phyloP scores from a whole-genome alignment of 2,888 invertebrate species.

The Oxytorus armatus region DNA sequence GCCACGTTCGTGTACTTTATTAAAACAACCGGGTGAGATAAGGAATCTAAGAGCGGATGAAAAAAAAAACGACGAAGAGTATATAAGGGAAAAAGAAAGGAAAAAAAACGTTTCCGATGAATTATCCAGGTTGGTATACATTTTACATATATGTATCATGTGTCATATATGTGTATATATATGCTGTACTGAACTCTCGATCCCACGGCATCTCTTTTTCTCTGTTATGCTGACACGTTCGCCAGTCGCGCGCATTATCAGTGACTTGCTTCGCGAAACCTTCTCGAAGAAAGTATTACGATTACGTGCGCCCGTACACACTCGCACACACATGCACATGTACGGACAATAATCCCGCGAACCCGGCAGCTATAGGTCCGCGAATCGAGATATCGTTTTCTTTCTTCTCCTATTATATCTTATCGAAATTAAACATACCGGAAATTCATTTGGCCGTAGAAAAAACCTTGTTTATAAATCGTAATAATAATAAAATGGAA shows the following conservation, averaged over 20 bases:
- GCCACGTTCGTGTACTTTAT: constrained; percentile 71
- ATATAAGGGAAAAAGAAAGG: neutral
- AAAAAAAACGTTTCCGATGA: constrained; percentile 49
- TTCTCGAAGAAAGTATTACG: constrained; percentile 32
- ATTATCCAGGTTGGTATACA: constrained; percentile 50
- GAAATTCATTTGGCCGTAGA: constrained; percentile 8
- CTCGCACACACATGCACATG: neutral
- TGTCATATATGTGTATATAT: neutral
- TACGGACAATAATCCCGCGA: neutral
- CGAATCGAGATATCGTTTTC: neutral
- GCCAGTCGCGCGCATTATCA: constrained; percentile 24
- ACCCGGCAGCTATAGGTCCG: neutral
- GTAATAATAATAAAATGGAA: neutral
- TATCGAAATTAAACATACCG: constrained; percentile 15
- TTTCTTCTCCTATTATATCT: neutral
- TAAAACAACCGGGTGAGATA: constrained; percentile 69
- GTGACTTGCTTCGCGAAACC: constrained; percentile 20
- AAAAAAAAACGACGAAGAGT: constrained; percentile 17
- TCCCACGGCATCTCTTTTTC: constrained; percentile 5
- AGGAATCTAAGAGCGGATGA: constrained; percentile 57
- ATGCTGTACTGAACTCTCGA: constrained; percentile 5
- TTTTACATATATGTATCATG: neutral
- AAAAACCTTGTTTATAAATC: neutral
- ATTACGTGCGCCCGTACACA: neutral
- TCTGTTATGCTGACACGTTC: constrained; percentile 17